Evolutionary conservation across 2,888 invertebrate genomes (phyloP).

Genomic region (Chymomyza caudatula): DNA sequence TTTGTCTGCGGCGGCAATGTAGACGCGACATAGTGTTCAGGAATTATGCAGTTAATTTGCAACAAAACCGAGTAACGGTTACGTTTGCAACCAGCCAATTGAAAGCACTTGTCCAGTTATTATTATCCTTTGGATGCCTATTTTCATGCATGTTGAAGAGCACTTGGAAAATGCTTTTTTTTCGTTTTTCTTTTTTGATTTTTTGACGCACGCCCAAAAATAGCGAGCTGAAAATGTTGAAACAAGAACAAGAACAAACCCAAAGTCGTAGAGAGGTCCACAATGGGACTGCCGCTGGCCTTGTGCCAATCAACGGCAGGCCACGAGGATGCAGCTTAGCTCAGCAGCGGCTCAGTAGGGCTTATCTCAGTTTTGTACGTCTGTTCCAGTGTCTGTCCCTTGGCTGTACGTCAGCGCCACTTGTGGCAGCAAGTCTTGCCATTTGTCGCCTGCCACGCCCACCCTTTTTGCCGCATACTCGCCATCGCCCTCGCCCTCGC

Average conservation of each 20-base stretch:
- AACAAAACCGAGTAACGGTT: too few relatives aligned
- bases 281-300: constrained; percentile 35
- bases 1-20: too few relatives aligned
- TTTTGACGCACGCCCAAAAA: constrained; percentile 32
- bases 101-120: constrained; percentile 61
- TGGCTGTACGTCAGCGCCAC: constrained; percentile 47
- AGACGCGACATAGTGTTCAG: too few relatives aligned
- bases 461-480: constrained; percentile 7
- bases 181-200: constrained; percentile 32
- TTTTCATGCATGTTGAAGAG: constrained; percentile 3
- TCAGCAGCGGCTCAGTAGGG: background rate
- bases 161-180: constrained; percentile 10
- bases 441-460: constrained; percentile 16
- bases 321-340: background rate
- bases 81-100: constrained; percentile 48
- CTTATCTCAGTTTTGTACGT: background rate
- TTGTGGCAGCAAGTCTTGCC: constrained; percentile 49
- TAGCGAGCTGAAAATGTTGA: constrained; percentile 16
- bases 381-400: background rate
- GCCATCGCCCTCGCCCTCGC: background rate
- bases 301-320: constrained; percentile 65
- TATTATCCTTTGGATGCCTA: constrained; percentile 48
- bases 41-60: too few relatives aligned
- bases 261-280: constrained; percentile 1
- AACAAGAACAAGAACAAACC: too few relatives aligned